These are phyloP conservation scores for human (Homo sapiens) DNA, from an alignment of 2,113 vertebrate species.

Conservation along the genomic window GRCh38 chr16:16120501-16121000, in stretches of 20 bases:
- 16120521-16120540: accelerated
- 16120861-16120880: not conserved
- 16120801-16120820: not conserved
- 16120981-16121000: not conserved
- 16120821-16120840: not conserved
- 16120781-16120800: not conserved
- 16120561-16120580: not conserved
- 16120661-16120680: too few species aligned
- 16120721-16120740: too few species aligned
- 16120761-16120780: not conserved
- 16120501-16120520: not conserved
- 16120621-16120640: too few species aligned
- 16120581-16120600: not conserved
- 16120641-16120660: not conserved
- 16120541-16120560: not conserved
- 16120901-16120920: not conserved
- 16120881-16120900: not conserved
- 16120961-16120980: not conserved
- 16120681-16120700: not conserved
- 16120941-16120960: too few species aligned
- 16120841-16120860: not conserved
- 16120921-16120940: not conserved
- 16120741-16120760: not conserved
- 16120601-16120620: not conserved
- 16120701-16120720: not conserved